Percentiles rank a stretch among this genome's conserved stretches.
phyloP scores from a whole-genome alignment of 2,888 invertebrate species.

The Mylabris sibirica region DNA sequence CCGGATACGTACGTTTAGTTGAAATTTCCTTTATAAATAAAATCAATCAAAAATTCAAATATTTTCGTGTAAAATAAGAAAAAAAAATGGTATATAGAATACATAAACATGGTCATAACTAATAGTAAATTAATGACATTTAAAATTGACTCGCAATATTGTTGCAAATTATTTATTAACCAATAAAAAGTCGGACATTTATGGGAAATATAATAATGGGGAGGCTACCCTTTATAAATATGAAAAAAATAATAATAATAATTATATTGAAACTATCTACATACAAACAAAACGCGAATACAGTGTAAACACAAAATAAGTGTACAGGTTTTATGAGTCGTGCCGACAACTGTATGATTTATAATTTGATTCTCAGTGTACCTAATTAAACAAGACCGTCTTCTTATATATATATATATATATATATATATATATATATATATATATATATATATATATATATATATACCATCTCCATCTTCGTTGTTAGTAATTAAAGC shows the following conservation, averaged over 20 bases:
- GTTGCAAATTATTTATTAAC: constrained; percentile 22
- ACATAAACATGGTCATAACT: not conserved
- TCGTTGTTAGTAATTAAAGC: constrained; percentile 50
- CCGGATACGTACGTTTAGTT: constrained; percentile 22
- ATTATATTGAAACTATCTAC: not conserved
- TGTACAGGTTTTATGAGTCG: constrained; percentile 31
- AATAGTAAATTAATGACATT: not conserved
- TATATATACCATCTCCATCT: constrained; percentile 40
- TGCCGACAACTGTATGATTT: constrained; percentile 46
- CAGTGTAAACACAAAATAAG: constrained; percentile 17
- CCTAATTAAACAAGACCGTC: constrained; percentile 47
- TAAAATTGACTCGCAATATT: constrained; percentile 10
- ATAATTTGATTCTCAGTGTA: constrained; percentile 43
- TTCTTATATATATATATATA: too few relatives aligned
- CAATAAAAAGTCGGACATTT: constrained; percentile 5
- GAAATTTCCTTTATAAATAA: constrained; percentile 18
- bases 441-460: too few relatives aligned
- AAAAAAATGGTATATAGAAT: not conserved
- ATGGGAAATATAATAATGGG: not conserved
- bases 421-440: too few relatives aligned
- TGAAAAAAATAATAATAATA: not conserved
- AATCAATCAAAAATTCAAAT: not conserved
- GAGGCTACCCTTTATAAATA: not conserved
- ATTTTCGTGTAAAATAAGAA: not conserved
- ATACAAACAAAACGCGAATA: not conserved